Percentiles rank a stretch among this genome's conserved stretches.
phyloP scores from a whole-genome alignment of 2,113 vertebrate species.

The Parus major region DNA sequence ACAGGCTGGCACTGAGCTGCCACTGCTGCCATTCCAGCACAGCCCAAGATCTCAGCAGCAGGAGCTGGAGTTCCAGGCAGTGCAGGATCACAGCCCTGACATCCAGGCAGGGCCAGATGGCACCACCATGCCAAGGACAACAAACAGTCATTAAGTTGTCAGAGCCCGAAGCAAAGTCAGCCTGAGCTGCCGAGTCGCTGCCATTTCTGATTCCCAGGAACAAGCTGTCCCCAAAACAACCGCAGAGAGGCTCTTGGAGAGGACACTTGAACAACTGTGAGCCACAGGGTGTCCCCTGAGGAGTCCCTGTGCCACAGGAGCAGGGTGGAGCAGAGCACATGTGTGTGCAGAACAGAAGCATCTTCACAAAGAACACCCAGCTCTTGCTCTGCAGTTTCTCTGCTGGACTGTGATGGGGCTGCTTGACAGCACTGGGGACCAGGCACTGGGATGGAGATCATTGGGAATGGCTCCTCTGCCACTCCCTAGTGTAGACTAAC shows the following conservation, averaged over 20 bases:
- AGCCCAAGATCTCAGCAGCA: neutral
- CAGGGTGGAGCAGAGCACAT: accelerated
- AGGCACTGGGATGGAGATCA: neutral
- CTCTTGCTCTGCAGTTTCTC: neutral
- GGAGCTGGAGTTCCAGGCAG: neutral
- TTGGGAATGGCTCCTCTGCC: neutral
- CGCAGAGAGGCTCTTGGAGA: neutral
- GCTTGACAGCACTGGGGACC: accelerated
- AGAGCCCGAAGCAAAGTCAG: neutral
- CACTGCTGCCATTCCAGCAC: neutral
- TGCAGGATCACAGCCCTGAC: neutral
- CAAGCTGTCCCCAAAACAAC: neutral
- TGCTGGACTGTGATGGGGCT: accelerated
- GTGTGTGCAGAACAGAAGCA: accelerated
- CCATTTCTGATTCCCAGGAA: neutral
- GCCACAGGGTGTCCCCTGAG: accelerated
- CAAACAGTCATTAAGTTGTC: neutral
- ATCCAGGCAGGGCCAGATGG: conserved; percentile 39
- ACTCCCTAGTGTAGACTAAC: neutral
- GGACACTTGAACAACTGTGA: neutral
- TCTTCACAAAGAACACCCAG: accelerated
- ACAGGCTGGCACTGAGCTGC: neutral
- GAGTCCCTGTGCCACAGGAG: neutral
- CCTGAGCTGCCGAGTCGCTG: neutral
- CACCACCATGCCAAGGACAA: neutral